Percentiles rank a stretch among this genome's conserved stretches.
Conservation (phyloP, 2,113 vertebrate genomes). For the Perca fluviatilis region DNA sequence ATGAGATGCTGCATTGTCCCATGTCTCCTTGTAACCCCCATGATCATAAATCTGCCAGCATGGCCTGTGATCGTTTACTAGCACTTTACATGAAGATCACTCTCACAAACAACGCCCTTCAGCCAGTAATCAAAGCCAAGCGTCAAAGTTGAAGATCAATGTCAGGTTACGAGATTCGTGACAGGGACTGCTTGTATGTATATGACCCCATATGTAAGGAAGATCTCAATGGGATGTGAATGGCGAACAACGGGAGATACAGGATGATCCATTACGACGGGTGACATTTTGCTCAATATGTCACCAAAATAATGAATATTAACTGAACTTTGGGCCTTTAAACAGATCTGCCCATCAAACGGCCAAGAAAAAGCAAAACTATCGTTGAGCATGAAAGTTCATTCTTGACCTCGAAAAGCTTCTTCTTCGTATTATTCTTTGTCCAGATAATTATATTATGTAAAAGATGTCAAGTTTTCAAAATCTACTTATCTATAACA, state of each 20-base stretch:
- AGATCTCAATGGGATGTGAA: conserved; percentile 7
- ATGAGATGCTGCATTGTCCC: conserved; percentile 69
- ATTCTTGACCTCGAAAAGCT: conserved; percentile 7
- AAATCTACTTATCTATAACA: background rate
- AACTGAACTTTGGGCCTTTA: conserved; percentile 2
- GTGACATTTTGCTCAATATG: background rate
- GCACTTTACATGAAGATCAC: conserved; percentile 80
- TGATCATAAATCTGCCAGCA: conserved; percentile 75
- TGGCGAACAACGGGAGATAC: conserved; percentile 17
- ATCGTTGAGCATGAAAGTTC: background rate
- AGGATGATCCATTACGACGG: background rate
- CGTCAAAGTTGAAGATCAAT: conserved; percentile 73
- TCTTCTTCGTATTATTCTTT: background rate
- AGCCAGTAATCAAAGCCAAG: conserved; percentile 75
- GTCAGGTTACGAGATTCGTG: conserved; percentile 55
- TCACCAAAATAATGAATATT: conserved; percentile 4
- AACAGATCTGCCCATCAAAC: background rate
- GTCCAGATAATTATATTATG: background rate
- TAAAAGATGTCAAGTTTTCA: background rate
- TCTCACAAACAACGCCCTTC: conserved; percentile 81
- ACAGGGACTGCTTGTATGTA: conserved; percentile 45
- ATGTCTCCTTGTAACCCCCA: conserved; percentile 69
- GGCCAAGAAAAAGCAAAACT: background rate
- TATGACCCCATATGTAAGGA: conserved; percentile 35
- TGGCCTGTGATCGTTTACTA: conserved; percentile 75